Conservation (phyloP, 2,888 invertebrate genomes). For the Gnatocerus cornutus region DNA sequence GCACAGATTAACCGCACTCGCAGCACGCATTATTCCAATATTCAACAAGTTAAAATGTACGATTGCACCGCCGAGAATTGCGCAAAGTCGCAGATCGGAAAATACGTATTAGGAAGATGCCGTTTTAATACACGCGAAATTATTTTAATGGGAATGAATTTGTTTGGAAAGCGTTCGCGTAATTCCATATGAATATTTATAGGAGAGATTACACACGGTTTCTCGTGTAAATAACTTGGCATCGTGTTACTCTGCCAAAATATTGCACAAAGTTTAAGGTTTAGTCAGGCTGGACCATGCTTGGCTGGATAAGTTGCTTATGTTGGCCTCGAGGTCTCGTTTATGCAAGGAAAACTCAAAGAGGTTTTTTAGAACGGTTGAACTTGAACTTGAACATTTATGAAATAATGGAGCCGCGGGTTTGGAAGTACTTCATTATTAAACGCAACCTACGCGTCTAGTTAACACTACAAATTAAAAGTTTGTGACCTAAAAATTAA, state of each 20-base stretch:
- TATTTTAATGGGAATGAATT: slow-evolving; percentile 31
- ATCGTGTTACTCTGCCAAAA: slow-evolving; percentile 9
- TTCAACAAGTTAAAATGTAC: slow-evolving; percentile 50
- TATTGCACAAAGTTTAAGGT: background rate
- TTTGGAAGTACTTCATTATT: too few relatives aligned
- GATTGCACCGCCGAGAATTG: slow-evolving; percentile 42
- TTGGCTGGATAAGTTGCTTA: background rate
- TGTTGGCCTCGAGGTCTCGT: slow-evolving; percentile 5
- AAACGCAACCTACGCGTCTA: too few relatives aligned
- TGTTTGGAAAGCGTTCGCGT: slow-evolving; percentile 22
- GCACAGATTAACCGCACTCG: slow-evolving; percentile 50
- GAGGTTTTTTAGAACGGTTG: background rate
- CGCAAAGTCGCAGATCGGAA: slow-evolving; percentile 21
- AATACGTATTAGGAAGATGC: slow-evolving; percentile 28
- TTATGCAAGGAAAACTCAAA: background rate
- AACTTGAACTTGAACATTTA: too few relatives aligned
- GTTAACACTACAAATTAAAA: too few relatives aligned
- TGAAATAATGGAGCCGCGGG: too few relatives aligned
- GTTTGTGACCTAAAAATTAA: too few relatives aligned
- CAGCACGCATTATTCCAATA: slow-evolving; percentile 50
- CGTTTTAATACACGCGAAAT: slow-evolving; percentile 26
- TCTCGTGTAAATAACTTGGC: slow-evolving; percentile 26
- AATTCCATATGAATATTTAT: slow-evolving; percentile 42
- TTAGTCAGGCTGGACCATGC: background rate
- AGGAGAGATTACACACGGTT: slow-evolving; percentile 23